phyloP scores from a whole-genome alignment of 2,113 vertebrate species.

The Lepus europaeus region DNA sequence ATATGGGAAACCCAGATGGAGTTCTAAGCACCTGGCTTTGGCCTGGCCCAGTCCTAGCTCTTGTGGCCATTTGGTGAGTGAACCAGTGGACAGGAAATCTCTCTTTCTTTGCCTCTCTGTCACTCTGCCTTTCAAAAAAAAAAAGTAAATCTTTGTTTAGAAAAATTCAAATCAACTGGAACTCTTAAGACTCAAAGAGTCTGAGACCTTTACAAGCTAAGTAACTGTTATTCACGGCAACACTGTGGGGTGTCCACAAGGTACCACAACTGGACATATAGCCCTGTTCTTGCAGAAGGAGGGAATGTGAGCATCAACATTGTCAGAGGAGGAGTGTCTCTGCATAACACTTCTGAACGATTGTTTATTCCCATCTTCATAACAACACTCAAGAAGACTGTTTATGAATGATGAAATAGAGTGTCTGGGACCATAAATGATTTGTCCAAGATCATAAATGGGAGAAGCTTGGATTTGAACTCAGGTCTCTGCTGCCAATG shows the following conservation, averaged over 20 bases:
- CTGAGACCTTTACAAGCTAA: neutral
- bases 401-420: neutral
- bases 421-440: neutral
- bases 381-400: neutral
- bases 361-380: neutral
- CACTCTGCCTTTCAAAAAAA: no score
- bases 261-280: neutral
- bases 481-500: neutral
- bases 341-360: neutral
- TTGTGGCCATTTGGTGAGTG: no score
- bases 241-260: neutral
- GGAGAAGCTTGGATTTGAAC: neutral
- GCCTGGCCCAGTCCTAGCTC: no score
- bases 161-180: neutral
- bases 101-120: no score
- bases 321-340: neutral
- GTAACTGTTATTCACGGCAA: neutral
- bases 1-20: no score
- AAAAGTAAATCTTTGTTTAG: no score
- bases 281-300: neutral
- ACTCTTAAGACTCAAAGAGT: neutral
- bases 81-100: no score
- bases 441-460: neutral
- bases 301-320: accelerated
- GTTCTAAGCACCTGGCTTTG: no score